Evolutionary conservation across 2,888 invertebrate genomes (phyloP).

Genomic region (Agonopterix arenella): DNA sequence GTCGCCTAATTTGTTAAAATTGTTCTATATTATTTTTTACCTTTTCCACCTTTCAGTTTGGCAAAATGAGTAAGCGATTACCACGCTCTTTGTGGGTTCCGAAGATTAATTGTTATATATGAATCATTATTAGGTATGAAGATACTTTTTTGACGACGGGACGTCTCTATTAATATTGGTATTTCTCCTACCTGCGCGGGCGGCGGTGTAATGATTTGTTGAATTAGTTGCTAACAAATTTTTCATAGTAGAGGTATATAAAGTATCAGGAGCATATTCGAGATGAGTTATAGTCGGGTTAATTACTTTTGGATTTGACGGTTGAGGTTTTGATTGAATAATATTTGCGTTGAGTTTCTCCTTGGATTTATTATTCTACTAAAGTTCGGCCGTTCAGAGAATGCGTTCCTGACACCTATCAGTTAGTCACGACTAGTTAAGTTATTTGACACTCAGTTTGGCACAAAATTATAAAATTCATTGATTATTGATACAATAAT

Average conservation of each 20-base stretch:
- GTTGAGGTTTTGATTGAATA: conserved; percentile 15
- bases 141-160: conserved; percentile 41
- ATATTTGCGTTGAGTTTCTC: too few species aligned
- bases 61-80: conserved; percentile 68
- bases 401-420: too few species aligned
- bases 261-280: conserved; percentile 11
- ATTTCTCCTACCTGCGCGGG: conserved; percentile 47
- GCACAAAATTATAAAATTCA: too few species aligned
- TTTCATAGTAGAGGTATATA: conserved; percentile 6
- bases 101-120: conserved; percentile 61
- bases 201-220: conserved; percentile 51
- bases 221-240: conserved; percentile 31
- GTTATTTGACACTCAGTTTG: too few species aligned
- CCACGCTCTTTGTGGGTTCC: conserved; percentile 49
- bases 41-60: conserved; percentile 34
- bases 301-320: conserved; percentile 32
- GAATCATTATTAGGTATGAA: conserved; percentile 39
- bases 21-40: conserved; percentile 38
- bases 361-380: too few species aligned
- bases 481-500: too few species aligned
- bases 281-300: conserved; percentile 24
- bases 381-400: too few species aligned
- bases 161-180: conserved; percentile 56
- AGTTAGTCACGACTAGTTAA: too few species aligned
- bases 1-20: conserved; percentile 73